Evolutionary conservation across 2,888 invertebrate species (phyloP).

Genomic region (Dicycla oo): DNA sequence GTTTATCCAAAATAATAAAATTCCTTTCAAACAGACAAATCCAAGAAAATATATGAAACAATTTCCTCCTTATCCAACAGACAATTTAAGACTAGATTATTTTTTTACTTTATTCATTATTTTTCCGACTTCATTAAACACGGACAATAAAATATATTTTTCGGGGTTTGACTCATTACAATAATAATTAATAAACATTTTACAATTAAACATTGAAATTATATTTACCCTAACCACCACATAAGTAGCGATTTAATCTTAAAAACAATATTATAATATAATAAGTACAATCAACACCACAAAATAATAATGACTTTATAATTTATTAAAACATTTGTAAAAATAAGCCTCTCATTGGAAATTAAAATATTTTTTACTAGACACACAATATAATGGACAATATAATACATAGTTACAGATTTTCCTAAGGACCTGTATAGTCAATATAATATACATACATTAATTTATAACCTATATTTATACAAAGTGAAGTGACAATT

Average conservation of each 20-base stretch:
- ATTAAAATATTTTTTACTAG: conserved; percentile 33
- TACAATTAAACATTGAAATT: conserved; percentile 56
- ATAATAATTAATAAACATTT: conserved; percentile 54
- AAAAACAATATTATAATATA: conserved; percentile 46
- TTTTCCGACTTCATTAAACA: conserved; percentile 25
- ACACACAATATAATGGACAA: conserved; percentile 36
- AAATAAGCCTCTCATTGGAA: conserved; percentile 44
- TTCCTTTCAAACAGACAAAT: background rate
- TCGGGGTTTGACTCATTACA: conserved; percentile 42
- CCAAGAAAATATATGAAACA: background rate
- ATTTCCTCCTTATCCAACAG: background rate
- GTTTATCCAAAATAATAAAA: conserved; percentile 3
- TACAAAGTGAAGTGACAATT: background rate
- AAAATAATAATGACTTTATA: conserved; percentile 29
- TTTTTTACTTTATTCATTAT: background rate
- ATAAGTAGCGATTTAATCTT: conserved; percentile 33
- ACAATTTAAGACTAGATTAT: conserved; percentile 25
- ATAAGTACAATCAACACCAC: conserved; percentile 53
- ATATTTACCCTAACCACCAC: conserved; percentile 46
- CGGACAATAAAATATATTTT: conserved; percentile 12
- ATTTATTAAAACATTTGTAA: conserved; percentile 38
- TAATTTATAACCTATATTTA: conserved; percentile 1
- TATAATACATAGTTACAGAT: conserved; percentile 34
- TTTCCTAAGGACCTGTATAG: conserved; percentile 37
- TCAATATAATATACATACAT: conserved; percentile 14